Conservation (phyloP, 2,888 invertebrate genomes). For the Choristoneura rosaceana region DNA sequence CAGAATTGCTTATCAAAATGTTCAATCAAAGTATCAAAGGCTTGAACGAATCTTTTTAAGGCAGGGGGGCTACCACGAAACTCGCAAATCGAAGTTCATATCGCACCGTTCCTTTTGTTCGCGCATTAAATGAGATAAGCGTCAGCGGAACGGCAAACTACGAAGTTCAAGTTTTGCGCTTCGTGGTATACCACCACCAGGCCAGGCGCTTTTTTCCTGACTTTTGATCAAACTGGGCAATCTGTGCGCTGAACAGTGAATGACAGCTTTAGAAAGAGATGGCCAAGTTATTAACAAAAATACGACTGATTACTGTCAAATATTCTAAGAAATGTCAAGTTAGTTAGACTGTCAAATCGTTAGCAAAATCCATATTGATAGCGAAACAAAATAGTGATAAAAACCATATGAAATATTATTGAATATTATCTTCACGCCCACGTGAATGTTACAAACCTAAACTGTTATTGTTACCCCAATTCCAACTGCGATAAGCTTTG, state of each 20-base stretch:
- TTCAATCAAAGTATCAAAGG: too few relatives aligned
- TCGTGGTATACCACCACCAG: too few relatives aligned
- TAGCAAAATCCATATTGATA: slow-evolving; percentile 38
- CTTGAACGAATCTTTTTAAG: too few relatives aligned
- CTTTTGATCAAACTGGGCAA: neutral
- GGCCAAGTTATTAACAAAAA: slow-evolving; percentile 23
- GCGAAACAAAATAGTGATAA: slow-evolving; percentile 42
- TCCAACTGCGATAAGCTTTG: slow-evolving; percentile 48
- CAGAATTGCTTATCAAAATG: too few relatives aligned
- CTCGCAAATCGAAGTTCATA: too few relatives aligned
- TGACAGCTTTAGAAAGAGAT: neutral
- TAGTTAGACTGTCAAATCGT: slow-evolving; percentile 30
- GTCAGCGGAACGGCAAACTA: too few relatives aligned
- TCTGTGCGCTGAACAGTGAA: slow-evolving; percentile 19
- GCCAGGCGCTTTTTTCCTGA: too few relatives aligned
- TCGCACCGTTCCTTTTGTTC: too few relatives aligned
- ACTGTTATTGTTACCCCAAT: slow-evolving; percentile 58
- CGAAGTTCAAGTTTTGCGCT: too few relatives aligned
- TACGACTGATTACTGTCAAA: slow-evolving; percentile 19
- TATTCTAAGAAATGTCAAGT: slow-evolving; percentile 4
- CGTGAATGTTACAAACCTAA: slow-evolving; percentile 56
- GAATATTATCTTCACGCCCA: slow-evolving; percentile 62
- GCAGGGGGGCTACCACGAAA: too few relatives aligned
- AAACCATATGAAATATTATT: slow-evolving; percentile 42
- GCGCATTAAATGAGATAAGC: too few relatives aligned